Conservation (phyloP, 2,888 invertebrate species). For the Esperia sulphurella region DNA sequence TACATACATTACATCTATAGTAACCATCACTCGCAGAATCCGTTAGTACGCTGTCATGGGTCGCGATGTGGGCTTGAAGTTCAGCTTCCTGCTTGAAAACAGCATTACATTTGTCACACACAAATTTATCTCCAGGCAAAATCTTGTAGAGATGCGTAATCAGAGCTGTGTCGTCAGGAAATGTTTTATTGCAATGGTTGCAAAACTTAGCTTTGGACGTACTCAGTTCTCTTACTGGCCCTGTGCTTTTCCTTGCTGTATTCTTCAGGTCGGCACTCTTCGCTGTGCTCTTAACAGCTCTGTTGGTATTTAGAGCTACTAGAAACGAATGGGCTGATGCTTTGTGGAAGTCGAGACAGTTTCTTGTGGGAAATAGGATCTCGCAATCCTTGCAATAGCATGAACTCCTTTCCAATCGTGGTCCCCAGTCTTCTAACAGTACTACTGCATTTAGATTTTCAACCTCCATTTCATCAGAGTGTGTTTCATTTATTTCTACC, state of each 20-base stretch:
- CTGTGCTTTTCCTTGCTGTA: constrained; percentile 13
- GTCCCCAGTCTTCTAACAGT: constrained; percentile 37
- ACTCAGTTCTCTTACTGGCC: not conserved
- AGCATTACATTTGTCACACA: constrained; percentile 4
- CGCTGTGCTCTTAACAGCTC: constrained; percentile 20
- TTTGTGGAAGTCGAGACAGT: constrained; percentile 43
- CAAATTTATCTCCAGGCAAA: constrained; percentile 21
- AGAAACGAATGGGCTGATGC: constrained; percentile 43
- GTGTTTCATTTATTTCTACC: too few species aligned
- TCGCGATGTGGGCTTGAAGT: not conserved
- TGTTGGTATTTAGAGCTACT: constrained; percentile 25
- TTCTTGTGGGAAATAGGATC: constrained; percentile 41
- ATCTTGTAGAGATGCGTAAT: constrained; percentile 44
- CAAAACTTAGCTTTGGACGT: constrained; percentile 22
- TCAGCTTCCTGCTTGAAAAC: not conserved
- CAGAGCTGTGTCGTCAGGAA: constrained; percentile 29
- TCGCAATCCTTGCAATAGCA: constrained; percentile 39
- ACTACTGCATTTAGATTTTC: constrained; percentile 17
- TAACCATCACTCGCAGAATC: not conserved
- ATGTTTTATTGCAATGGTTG: constrained; percentile 40
- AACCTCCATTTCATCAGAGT: too few species aligned
- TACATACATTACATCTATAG: not conserved
- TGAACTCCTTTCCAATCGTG: constrained; percentile 18
- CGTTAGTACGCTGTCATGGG: not conserved
- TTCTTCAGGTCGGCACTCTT: constrained; percentile 2